phyloP scores from a whole-genome alignment of 2,797 vertebrate genomes.

The Sorex maritimensis region DNA sequence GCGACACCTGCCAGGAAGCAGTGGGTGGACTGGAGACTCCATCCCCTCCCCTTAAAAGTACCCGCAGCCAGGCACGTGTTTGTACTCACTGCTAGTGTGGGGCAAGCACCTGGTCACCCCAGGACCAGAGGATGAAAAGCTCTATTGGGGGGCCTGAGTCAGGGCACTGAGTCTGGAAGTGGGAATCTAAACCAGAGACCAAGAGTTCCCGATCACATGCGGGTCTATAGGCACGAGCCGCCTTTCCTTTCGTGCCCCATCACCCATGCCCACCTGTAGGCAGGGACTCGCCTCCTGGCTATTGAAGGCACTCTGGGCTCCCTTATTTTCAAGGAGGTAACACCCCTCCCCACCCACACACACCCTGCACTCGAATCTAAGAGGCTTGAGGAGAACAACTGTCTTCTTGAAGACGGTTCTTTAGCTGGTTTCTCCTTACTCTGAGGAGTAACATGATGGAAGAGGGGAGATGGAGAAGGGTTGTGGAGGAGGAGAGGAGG shows the following conservation, averaged over 20 bases:
- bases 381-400: not conserved
- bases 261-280: no score
- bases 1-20: not conserved
- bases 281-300: no score
- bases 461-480: not conserved
- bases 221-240: no score
- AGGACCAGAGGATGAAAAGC: not conserved
- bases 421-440: not conserved
- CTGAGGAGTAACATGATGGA: not conserved
- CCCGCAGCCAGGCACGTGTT: no score
- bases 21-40: rapidly evolving
- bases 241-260: no score
- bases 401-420: not conserved
- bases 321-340: not conserved
- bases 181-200: not conserved
- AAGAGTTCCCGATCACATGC: not conserved
- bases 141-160: no score
- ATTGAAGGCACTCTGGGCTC: not conserved
- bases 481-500: no score
- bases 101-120: not conserved
- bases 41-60: not conserved
- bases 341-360: rapidly evolving
- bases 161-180: no score
- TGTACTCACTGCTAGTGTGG: no score
- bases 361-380: not conserved